These are phyloP conservation scores for Fulmarus glacialis DNA, from an alignment of 2,113 vertebrate genomes.

Conservation along the genomic window DNA sequence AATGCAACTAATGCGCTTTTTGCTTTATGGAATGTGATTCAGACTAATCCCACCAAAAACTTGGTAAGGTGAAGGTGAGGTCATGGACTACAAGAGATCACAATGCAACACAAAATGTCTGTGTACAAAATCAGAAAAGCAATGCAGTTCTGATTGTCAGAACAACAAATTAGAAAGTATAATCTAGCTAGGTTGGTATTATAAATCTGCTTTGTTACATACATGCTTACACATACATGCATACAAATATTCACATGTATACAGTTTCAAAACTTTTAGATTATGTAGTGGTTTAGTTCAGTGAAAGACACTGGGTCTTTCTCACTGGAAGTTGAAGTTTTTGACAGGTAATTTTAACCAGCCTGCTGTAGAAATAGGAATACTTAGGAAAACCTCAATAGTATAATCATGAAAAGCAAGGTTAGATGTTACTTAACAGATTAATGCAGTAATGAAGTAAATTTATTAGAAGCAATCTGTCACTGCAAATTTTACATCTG, in stretches of 20 bases:
- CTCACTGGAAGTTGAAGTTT: not conserved
- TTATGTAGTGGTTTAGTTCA: not conserved
- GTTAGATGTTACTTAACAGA: not conserved
- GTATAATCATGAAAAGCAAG: not conserved
- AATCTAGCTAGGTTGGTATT: not conserved
- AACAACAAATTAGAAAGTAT: not conserved
- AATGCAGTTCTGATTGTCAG: not conserved
- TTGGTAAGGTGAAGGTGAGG: not conserved
- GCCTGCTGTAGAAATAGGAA: not conserved
- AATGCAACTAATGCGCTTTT: not conserved
- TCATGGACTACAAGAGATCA: not conserved
- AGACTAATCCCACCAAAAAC: constrained; percentile 2
- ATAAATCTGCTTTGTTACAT: not conserved
- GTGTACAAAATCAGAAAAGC: not conserved
- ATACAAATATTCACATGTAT: not conserved
- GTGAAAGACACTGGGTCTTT: not conserved
- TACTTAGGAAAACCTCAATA: not conserved
- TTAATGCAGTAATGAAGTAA: not conserved
- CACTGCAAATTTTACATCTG: not conserved
- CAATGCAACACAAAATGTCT: not conserved
- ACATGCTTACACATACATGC: not conserved
- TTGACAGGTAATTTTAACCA: not conserved
- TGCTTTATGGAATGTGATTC: not conserved
- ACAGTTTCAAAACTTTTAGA: not conserved
- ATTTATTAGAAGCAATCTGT: not conserved